These are phyloP conservation scores for Trachelipus rathkii DNA, from an alignment of 1,140 invertebrate genomes.

Conservation along the genomic window DNA sequence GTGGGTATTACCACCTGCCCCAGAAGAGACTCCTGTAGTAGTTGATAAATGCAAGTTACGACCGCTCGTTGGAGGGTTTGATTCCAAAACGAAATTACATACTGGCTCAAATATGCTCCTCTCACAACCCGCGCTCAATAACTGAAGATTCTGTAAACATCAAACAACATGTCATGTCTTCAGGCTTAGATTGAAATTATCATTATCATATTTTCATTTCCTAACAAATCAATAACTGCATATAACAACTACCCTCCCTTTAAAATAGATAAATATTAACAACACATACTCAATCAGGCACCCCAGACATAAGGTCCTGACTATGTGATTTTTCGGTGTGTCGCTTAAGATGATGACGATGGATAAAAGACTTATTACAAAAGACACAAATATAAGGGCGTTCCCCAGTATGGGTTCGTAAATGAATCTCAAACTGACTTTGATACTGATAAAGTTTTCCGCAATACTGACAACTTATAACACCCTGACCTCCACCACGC, in stretches of 20 bases:
- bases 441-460: constrained; percentile 28
- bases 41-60: no score
- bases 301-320: no score
- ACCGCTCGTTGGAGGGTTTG: not conserved
- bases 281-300: no score
- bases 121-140: not conserved
- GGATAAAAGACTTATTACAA: not conserved
- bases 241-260: not conserved
- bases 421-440: constrained; percentile 52
- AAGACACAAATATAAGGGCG: constrained; percentile 47
- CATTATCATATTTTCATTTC: no score
- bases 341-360: not conserved
- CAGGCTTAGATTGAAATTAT: no score
- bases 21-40: no score
- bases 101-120: not conserved
- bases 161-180: not conserved
- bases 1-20: no score
- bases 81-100: not conserved
- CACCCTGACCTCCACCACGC: not conserved
- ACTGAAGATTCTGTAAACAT: constrained; percentile 2
- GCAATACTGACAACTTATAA: constrained; percentile 14
- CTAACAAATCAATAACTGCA: not conserved
- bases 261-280: not conserved
- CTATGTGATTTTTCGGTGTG: not conserved
- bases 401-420: constrained; percentile 53